Evolutionary conservation across 2,113 vertebrate genomes (phyloP).

Genomic region (Tachysurus fulvidraco): DNA sequence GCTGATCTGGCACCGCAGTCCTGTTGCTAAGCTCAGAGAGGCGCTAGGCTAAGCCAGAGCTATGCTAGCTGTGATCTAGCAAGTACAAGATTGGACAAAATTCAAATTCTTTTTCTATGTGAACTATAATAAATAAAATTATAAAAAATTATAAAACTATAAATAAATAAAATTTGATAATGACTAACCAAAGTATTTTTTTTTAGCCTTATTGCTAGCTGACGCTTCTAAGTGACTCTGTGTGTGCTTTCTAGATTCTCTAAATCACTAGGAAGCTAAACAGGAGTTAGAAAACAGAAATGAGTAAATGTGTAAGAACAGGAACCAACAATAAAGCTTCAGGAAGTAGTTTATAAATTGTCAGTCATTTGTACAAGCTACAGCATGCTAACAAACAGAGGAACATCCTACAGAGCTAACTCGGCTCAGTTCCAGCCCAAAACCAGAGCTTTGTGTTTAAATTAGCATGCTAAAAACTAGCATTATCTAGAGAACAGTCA

Average conservation of each 20-base stretch:
- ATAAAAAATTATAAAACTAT: too few species aligned
- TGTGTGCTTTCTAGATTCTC: background rate
- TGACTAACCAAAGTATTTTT: background rate
- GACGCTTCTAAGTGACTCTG: background rate
- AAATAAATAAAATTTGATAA: too few species aligned
- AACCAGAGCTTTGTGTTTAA: background rate
- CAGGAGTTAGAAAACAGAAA: background rate
- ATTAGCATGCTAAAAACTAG: background rate
- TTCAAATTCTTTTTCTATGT: background rate
- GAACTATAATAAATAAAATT: too few species aligned
- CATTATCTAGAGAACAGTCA: background rate
- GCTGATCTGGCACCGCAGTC: background rate
- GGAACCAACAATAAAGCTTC: background rate
- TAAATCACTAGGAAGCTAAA: background rate
- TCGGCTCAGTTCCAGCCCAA: background rate
- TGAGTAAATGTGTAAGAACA: too few species aligned
- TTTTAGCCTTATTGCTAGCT: background rate
- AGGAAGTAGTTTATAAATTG: background rate
- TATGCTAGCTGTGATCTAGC: background rate
- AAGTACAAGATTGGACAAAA: background rate
- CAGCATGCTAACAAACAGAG: background rate
- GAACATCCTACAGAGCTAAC: background rate
- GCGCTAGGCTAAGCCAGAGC: background rate
- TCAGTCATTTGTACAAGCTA: background rate
- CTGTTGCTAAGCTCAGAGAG: background rate